Evolutionary conservation across 2,113 vertebrate genomes (phyloP).

Genomic region (Rhodinocichla rosea): DNA sequence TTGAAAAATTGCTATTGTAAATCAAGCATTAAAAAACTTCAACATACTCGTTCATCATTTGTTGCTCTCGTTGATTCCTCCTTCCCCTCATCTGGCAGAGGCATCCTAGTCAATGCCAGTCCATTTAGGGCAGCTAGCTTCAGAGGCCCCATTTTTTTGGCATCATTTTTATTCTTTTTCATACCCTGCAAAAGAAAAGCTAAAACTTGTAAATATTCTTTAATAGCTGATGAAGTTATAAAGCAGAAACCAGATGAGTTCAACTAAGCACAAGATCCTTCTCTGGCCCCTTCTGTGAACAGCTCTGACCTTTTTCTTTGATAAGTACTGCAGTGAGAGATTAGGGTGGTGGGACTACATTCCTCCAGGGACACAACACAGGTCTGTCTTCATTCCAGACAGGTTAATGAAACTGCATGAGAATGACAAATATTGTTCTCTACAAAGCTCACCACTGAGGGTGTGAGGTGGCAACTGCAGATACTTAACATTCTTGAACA

Average conservation of each 20-base stretch:
- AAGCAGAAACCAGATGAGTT: neutral
- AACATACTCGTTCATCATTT: constrained; percentile 89
- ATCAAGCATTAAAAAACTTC: neutral
- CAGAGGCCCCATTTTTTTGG: constrained; percentile 90
- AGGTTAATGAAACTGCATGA: constrained; percentile 35
- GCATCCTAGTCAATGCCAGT: constrained; percentile 82
- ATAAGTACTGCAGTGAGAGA: neutral
- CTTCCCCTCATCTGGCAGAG: constrained; percentile 80
- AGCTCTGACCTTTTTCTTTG: neutral
- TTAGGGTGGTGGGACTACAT: constrained; percentile 49
- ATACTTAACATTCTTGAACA: constrained; percentile 19
- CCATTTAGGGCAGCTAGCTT: constrained; percentile 91
- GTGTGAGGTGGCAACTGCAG: neutral
- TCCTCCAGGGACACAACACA: constrained; percentile 63
- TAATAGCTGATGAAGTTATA: neutral
- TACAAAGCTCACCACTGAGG: constrained; percentile 27
- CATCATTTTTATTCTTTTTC: constrained; percentile 88
- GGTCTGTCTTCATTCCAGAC: constrained; percentile 64
- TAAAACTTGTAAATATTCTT: neutral
- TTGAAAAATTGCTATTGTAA: neutral
- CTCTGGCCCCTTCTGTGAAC: neutral
- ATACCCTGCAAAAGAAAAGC: constrained; percentile 80
- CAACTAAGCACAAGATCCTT: neutral
- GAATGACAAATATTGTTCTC: constrained; percentile 36
- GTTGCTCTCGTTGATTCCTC: constrained; percentile 85